Evolutionary conservation across 92 coral and sea anemone genomes (phyloP).

Genomic region (Pocillopora grandis): DNA sequence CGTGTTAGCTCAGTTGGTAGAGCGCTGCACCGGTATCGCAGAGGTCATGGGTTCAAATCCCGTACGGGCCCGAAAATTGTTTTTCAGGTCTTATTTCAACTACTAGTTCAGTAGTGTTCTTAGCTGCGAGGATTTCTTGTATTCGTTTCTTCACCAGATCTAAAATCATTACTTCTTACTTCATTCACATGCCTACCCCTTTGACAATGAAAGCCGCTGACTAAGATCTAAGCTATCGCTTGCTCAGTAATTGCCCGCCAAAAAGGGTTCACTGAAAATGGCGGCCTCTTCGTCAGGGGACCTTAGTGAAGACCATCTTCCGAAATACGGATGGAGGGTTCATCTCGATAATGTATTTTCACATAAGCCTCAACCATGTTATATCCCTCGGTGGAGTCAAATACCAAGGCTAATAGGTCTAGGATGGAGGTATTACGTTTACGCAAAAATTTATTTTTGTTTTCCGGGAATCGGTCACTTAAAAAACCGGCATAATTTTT

Average conservation of each 20-base stretch:
- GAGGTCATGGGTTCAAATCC: no score
- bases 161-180: not conserved
- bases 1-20: no score
- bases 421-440: conserved; percentile 81
- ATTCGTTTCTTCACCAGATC: no score
- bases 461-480: not conserved
- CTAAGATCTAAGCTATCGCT: conserved; percentile 5
- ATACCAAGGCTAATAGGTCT: conserved; percentile 92
- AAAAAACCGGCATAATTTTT: conserved; percentile 8
- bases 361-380: conserved; percentile 92
- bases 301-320: conserved; percentile 68
- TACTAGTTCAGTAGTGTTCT: no score
- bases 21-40: no score
- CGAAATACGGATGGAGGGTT: conserved; percentile 97
- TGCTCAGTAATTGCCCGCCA: conserved; percentile 3
- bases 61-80: no score
- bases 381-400: conserved; percentile 97
- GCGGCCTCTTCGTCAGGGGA: conserved; percentile 69
- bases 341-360: conserved; percentile 88
- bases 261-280: conserved; percentile 40
- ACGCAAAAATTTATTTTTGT: not conserved
- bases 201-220: conserved; percentile 6
- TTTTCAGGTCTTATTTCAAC: no score
- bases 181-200: no score
- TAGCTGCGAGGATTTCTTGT: no score